These are phyloP conservation scores for Akabosia matsudoensis DNA, from an alignment of 1,140 invertebrate species.

Conservation along the genomic window DNA sequence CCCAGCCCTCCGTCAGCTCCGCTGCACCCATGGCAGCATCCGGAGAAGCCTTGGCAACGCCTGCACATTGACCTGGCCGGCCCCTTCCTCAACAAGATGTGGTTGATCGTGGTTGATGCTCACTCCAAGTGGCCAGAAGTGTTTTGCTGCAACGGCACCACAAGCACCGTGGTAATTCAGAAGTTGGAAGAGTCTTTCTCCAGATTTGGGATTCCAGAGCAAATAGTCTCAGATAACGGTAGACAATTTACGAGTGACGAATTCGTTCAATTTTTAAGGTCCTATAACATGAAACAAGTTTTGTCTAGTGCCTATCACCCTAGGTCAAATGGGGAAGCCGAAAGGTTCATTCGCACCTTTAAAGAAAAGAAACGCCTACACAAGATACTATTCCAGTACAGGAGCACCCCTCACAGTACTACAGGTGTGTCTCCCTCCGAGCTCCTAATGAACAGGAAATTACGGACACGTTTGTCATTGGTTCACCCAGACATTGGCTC, in stretches of 20 bases:
- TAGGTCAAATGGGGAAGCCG: not conserved
- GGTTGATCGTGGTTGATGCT: constrained; percentile 52
- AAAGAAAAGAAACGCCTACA: constrained; percentile 22
- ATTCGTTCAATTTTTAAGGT: not conserved
- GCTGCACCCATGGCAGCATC: constrained; percentile 43
- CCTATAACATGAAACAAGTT: not conserved
- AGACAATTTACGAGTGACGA: constrained; percentile 17
- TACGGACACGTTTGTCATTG: not conserved
- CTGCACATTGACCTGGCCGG: constrained; percentile 44
- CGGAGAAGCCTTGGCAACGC: not conserved
- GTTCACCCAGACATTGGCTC: not conserved
- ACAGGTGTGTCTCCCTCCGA: constrained; percentile 43
- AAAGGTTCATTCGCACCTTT: not conserved
- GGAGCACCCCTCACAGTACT: constrained; percentile 47
- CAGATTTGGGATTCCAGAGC: constrained; percentile 44
- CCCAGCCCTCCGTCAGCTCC: constrained; percentile 31
- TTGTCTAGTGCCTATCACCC: not conserved
- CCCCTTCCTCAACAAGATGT: constrained; percentile 47
- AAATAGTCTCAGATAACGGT: constrained; percentile 37
- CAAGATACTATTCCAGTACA: constrained; percentile 48
- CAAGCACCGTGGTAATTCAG: not conserved
- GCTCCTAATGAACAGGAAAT: constrained; percentile 3
- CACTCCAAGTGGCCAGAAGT: constrained; percentile 53
- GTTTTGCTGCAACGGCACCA: not conserved
- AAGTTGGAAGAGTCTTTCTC: constrained; percentile 22